Base-by-base conservation (phyloP, 2,113 vertebrate genomes). In the Gnathonemus longibarbis region DNA sequence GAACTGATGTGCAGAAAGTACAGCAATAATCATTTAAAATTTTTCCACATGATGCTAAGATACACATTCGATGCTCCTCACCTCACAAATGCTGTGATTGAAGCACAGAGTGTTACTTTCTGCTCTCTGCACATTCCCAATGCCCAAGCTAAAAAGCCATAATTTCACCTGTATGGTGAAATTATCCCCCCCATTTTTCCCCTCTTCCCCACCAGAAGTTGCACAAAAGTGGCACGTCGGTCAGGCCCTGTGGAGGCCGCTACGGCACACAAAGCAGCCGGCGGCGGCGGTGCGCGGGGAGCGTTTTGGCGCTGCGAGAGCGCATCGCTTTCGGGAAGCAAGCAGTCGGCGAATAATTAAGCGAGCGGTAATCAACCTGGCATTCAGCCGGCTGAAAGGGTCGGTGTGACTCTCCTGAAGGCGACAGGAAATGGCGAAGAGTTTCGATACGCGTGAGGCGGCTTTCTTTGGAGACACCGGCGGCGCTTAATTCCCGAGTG, bases 301-400 rank as follows among this genome's bases (percentile, higher is more conserved):
- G 45, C 48, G 45, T n/a, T 58, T 86, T 86, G 48, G 86, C 46
- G 31, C 49, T 21, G 46, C 2, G 7, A 84, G 42, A 53, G 90
- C 15, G 52, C 45, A 48, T 42, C 31, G 45, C 17, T 84, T 84
- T 50, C 9, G 31, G 74, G 74, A 21, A 89, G 15, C 24, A 74
- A 62, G 77, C 46, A 85, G 21, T 35, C 84, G 35, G 53, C 46
- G 46, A 56, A 70, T 87, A 70, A 70, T 86, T 90, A 84, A 53
- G 45, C 17, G 10, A 39, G 83, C 27, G 17, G 89, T 52, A 90
- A 86, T 88, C 90, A 88, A 83, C 49, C 31, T 88, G 35, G 39
- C 53, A 90, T 91, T 88, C 85, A 91, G 31, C 39, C 52, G 35
- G 39, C 84, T 89, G 90, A 91, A 91, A 89, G 70, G 90, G 53